Evolutionary conservation across 2,113 vertebrate genomes (phyloP).

Genomic region (Podocnemis expansa): DNA sequence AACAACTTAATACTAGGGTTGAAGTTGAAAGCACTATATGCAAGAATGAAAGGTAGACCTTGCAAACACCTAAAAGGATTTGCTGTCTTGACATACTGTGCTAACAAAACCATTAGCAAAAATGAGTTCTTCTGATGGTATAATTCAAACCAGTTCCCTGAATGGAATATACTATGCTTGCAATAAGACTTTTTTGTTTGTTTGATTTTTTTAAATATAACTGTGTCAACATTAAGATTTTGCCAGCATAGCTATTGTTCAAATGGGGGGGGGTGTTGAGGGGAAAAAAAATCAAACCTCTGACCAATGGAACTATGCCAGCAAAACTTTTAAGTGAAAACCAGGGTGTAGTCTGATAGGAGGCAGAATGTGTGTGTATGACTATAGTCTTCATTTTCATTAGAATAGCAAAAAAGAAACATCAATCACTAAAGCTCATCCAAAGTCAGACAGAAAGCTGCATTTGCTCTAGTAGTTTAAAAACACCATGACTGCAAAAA

Average conservation of each 20-base stretch:
- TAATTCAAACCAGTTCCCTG: background rate
- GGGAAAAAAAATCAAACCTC: background rate
- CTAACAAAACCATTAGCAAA: background rate
- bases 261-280: too few relatives aligned
- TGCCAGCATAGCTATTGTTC: background rate
- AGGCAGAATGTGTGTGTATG: background rate
- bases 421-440: background rate
- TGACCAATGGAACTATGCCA: background rate
- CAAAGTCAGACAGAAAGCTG: background rate
- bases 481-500: background rate
- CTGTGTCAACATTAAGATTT: background rate
- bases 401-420: background rate
- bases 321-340: background rate
- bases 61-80: background rate
- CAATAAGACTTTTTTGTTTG: background rate
- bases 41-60: background rate
- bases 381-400: slow-evolving; percentile 16
- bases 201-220: too few relatives aligned
- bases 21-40: background rate
- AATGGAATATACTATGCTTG: background rate
- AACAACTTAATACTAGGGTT: background rate
- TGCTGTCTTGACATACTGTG: background rate
- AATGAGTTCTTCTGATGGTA: background rate
- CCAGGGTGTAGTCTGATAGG: background rate
- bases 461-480: background rate